These are phyloP conservation scores for Prunella fulvescens DNA, from an alignment of 2,113 vertebrate species.

Conservation along the genomic window DNA sequence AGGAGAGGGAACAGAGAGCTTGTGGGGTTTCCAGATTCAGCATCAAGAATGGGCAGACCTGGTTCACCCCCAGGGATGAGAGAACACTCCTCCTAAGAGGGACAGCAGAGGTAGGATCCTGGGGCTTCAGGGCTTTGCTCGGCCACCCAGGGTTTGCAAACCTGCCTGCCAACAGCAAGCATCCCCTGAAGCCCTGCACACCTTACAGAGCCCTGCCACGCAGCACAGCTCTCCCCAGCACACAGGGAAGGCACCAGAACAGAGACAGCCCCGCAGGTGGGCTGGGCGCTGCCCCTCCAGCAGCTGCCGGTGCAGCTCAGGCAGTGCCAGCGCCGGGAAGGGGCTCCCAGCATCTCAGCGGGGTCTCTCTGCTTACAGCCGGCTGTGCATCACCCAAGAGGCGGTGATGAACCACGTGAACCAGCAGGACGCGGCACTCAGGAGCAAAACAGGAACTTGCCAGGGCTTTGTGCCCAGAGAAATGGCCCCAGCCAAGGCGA, in stretches of 20 bases:
- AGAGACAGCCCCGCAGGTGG: not conserved
- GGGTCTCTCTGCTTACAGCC: not conserved
- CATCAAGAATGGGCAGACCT: not conserved
- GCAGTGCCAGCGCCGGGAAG: not conserved
- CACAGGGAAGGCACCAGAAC: not conserved
- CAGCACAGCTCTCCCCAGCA: not conserved
- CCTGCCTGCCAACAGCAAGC: not conserved
- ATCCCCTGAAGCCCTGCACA: not conserved
- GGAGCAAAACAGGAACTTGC: not conserved
- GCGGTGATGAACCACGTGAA: not conserved
- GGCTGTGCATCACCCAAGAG: not conserved
- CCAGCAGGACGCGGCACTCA: accelerated
- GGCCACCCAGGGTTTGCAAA: not conserved
- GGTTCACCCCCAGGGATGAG: not conserved
- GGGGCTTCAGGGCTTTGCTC: not conserved
- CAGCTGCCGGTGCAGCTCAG: not conserved
- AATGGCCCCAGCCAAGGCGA: not conserved
- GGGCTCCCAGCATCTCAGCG: not conserved
- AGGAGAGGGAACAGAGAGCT: not conserved
- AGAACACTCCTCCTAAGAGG: not conserved
- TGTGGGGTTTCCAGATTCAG: not conserved
- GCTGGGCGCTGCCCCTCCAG: not conserved
- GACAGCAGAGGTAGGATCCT: not conserved
- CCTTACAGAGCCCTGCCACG: not conserved
- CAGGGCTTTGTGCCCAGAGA: not conserved